Evolutionary conservation across 2,888 invertebrate genomes (phyloP), one percentile per base, ranked within the genome.

Genomic region (Eupithecia exiguata): DNA sequence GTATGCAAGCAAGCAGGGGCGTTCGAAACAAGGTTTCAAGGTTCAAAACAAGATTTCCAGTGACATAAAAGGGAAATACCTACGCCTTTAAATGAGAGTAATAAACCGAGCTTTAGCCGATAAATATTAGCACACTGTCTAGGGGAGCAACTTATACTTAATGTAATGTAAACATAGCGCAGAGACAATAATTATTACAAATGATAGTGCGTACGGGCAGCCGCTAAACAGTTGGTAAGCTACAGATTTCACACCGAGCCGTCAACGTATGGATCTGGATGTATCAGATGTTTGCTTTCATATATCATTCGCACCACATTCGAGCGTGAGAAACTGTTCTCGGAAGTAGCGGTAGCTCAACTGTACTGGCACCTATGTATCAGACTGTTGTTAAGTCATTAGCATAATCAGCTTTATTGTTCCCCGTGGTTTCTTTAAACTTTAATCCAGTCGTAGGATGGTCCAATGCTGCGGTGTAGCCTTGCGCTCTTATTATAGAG

Each of bases 231-330:
- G 92, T 93, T 89, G 88, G 94, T 92, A 94, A 94, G 94, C 91
- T 93, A 93, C 90, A 94, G 90, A 93, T 93, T 94, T 94, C 94
- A 94, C 94, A 94, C 94, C 89, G 91, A 92, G 89, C 88, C 92
- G 94, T 88, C 93, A 94, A 94, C 93, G 89, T 94, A 94, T 94
- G 94, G 94, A 94, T 94, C 94, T 94, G 93, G 94, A 94, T 94
- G 89, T 90, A 92, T 90, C 90, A 86, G 88, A 89, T 93, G 90
- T 94, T 93, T 94, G 88, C 92, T 91, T 89, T 93, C 89, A 89
- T 92, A 89, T 90, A 80, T 94, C 94, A 92, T 93, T 93, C 92
- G 93, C 93, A 91, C 92, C 91, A 89, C 87, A 91, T 89, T 84
- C 84, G 87, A 88, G 88, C 93, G 92, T 93, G 93, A 93, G 94